A percentile compares a stretch with the other conserved stretches of the same genome.
These are phyloP conservation scores for Cotesia congregata DNA, from an alignment of 2,888 invertebrate species.

Conservation along the genomic window DNA sequence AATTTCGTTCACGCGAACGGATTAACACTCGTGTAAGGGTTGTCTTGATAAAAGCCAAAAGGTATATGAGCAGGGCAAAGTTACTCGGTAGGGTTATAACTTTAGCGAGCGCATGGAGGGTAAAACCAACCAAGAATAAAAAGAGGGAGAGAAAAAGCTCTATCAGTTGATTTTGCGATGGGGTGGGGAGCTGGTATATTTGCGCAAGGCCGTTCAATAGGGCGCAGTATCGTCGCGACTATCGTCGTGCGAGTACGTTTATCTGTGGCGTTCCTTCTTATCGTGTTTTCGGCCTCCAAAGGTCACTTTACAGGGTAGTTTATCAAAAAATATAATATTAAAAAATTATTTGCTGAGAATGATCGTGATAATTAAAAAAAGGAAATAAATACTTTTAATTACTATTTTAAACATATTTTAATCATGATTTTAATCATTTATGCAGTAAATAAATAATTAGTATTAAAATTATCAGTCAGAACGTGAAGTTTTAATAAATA, in stretches of 20 bases:
- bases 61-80: slow-evolving; percentile 37
- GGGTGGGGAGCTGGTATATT: slow-evolving; percentile 69
- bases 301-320: slow-evolving; percentile 15
- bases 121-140: slow-evolving; percentile 24
- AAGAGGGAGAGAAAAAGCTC: slow-evolving; percentile 31
- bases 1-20: slow-evolving; percentile 38
- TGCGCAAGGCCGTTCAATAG: slow-evolving; percentile 69
- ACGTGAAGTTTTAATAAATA: slow-evolving; percentile 32
- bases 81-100: slow-evolving; percentile 33
- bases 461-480: background rate
- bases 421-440: background rate
- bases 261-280: slow-evolving; percentile 25
- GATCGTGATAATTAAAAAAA: slow-evolving; percentile 9
- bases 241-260: slow-evolving; percentile 64
- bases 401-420: background rate
- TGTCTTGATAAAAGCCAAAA: slow-evolving; percentile 44
- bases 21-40: slow-evolving; percentile 42
- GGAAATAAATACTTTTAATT: slow-evolving; percentile 6
- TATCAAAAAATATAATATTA: background rate
- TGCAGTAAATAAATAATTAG: background rate
- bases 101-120: slow-evolving; percentile 31
- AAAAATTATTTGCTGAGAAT: background rate
- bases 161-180: slow-evolving; percentile 37
- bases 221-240: slow-evolving; percentile 70
- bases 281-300: slow-evolving; percentile 8